phyloP scores from a whole-genome alignment of 2,888 invertebrate species.

The Copidosoma aretas region DNA sequence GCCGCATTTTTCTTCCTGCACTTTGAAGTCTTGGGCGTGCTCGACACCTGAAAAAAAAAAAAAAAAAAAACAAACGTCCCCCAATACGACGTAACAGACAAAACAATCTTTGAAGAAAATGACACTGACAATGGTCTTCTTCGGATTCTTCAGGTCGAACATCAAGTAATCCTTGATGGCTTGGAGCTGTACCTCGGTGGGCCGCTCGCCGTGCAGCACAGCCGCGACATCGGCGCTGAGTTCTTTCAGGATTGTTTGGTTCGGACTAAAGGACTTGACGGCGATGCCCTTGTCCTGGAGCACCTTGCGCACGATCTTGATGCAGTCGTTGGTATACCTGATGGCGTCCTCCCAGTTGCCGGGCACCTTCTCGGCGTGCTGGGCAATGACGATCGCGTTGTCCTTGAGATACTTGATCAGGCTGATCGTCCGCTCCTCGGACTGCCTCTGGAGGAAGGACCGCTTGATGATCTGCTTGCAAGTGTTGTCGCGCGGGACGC shows the following conservation, averaged over 20 bases:
- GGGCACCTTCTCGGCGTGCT: not conserved
- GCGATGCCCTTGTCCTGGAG: not conserved
- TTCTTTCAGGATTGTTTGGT: no score
- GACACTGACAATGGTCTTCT: conserved; percentile 15
- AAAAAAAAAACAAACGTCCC: not conserved
- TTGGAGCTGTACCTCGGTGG: no score
- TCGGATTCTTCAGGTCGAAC: conserved; percentile 28
- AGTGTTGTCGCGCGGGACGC: conserved; percentile 1
- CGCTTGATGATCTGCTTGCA: conserved; percentile 17
- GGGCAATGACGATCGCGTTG: not conserved
- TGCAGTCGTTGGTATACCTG: not conserved
- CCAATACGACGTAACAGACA: no score
- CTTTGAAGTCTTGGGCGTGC: not conserved
- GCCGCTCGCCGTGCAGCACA: no score
- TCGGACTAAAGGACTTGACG: no score
- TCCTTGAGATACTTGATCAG: conserved; percentile 11
- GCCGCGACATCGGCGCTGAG: no score
- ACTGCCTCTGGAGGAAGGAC: conserved; percentile 3
- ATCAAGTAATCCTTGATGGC: conserved; percentile 23
- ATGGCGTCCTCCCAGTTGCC: not conserved
- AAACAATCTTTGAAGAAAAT: not conserved
- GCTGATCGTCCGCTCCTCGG: not conserved
- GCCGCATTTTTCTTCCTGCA: no score
- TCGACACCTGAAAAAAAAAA: not conserved
- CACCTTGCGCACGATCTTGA: not conserved